phyloP scores from a whole-genome alignment of 2,888 invertebrate species.

The Scrobipalpa atriplicella region DNA sequence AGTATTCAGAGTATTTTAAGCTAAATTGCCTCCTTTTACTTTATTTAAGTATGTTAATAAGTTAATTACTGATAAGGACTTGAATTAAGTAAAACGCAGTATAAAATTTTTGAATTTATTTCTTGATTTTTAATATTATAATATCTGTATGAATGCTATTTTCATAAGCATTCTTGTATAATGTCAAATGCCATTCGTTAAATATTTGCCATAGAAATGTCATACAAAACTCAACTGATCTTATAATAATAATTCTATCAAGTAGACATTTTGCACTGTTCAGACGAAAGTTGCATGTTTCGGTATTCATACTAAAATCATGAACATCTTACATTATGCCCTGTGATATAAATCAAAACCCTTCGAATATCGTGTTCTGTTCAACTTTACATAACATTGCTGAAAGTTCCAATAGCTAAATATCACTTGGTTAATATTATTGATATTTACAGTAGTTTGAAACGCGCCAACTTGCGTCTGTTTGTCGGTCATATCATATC shows the following conservation, averaged over 20 bases:
- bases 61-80: background rate
- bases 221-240: conserved; percentile 77
- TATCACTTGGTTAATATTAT: conserved; percentile 34
- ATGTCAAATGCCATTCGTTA: conserved; percentile 75
- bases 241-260: conserved; percentile 51
- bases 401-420: conserved; percentile 23
- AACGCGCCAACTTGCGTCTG: conserved; percentile 40
- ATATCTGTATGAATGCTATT: conserved; percentile 75
- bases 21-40: background rate
- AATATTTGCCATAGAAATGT: conserved; percentile 74
- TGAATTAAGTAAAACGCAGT: conserved; percentile 49
- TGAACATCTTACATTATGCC: conserved; percentile 28
- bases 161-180: conserved; percentile 67
- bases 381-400: conserved; percentile 4
- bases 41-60: background rate
- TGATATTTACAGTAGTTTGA: conserved; percentile 47
- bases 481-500: conserved; percentile 34
- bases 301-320: conserved; percentile 19
- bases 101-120: conserved; percentile 70
- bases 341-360: conserved; percentile 19
- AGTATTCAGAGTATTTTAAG: background rate
- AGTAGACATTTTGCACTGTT: conserved; percentile 38
- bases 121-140: conserved; percentile 76
- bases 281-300: conserved; percentile 28
- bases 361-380: conserved; percentile 6